phyloP scores from a whole-genome alignment of 1,140 invertebrate species.

The Diorhabda elongata region DNA sequence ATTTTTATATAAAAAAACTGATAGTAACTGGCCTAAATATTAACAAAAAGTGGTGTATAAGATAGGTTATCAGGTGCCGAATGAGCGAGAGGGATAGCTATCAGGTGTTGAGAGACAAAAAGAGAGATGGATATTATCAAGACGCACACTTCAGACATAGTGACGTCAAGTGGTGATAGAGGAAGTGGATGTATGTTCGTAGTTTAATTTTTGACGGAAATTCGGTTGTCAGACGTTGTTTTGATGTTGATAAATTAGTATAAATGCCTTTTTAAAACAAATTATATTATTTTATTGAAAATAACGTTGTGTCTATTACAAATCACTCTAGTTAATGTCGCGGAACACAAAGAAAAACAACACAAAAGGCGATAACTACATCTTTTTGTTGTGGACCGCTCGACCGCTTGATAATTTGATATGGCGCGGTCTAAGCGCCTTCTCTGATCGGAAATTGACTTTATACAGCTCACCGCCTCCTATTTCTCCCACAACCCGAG shows the following conservation, averaged over 20 bases:
- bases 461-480: slow-evolving; percentile 11
- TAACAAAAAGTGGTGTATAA: neutral
- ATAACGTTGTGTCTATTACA: too few species aligned
- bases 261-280: too few species aligned
- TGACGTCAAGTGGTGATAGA: too few species aligned
- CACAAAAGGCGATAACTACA: slow-evolving; percentile 1
- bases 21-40: too few species aligned
- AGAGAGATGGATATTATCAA: neutral
- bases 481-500: slow-evolving; percentile 10
- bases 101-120: neutral
- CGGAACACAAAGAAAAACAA: neutral
- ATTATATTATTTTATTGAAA: too few species aligned
- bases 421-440: slow-evolving; percentile 15
- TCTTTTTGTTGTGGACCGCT: slow-evolving; percentile 9
- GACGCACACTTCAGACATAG: neutral
- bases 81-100: neutral
- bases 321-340: neutral
- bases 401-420: slow-evolving; percentile 15
- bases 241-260: too few species aligned
- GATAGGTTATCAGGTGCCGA: neutral
- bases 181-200: too few species aligned
- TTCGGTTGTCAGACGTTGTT: too few species aligned
- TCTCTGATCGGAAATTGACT: slow-evolving; percentile 14
- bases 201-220: too few species aligned
- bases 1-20: too few species aligned